Evolutionary conservation across 1,140 invertebrate species (phyloP), one percentile per base, ranked within the genome.

Genomic region (Drosophila virilis): DNA sequence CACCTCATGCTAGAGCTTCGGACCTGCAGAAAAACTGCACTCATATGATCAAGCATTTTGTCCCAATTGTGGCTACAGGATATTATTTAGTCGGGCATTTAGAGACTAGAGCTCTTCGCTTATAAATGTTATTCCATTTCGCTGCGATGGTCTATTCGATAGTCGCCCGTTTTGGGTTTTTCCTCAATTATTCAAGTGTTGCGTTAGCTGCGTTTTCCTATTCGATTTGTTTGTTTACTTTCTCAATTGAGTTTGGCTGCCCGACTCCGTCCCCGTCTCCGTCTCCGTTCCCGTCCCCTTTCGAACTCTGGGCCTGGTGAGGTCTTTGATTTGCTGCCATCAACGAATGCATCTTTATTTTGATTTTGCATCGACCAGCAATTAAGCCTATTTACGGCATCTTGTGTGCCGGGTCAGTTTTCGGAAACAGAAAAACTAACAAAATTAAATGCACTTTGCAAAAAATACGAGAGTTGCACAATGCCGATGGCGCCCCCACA

Each of bases 381-480:
- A 37, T 40, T 32, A 0, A 54, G 45, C 15, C 45, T 69, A 77
- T 80, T 80, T 67, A 64, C 52, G 51, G 46, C 54, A 61, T 57
- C 42, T 81, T 61, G 74, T 54, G 74, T 28, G 22, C 69, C 69
- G 54, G 69, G 69, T 81, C 75, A 82, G 75, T 81, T 64, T 72
- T 35, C 40, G 12, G 5, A 4, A 50, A 61, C 42, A 37, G n/a
- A 13, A 12, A 8, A 35, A 45, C 32, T 22, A 10, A 28, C 7
- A 28, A 8, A 66, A 13, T 48, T 10, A 15, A 48, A 42, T 51
- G 59, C 15, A 61, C 50, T 50, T 12, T 62, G 32, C 32, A 69
- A 52, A 51, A 51, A 8, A 59, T 58, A 65, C 48, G 45, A 46
- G 35, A 40, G 22, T n/a, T 42, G 9, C 58, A 55, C 45, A 67